Evolutionary conservation across 53 echinoderm and acorn worm species (phyloP), one percentile per base, ranked within the genome.

Genomic region (Paracentrotus lividus): DNA sequence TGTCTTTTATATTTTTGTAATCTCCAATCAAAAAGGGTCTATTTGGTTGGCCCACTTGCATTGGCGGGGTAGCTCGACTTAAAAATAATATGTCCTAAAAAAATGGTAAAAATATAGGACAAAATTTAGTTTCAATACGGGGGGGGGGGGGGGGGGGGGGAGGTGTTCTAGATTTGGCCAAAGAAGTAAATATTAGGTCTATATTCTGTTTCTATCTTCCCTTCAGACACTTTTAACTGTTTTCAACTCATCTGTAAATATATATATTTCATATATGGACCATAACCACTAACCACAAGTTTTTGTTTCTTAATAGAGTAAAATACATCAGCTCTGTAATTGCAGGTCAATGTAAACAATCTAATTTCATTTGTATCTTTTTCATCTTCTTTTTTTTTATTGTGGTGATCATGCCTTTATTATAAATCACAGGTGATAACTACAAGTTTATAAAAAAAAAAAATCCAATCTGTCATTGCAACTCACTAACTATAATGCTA

Each of bases 1-100:
- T 81, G 81, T 81, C 81, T 47, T 8, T n/a, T 9, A 47, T 81
- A 81, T 81, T 81, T 81, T 81, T 45, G 81, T 81, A 81, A 81
- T 81, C 81, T 81, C 44, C 24, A 47, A 45, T 33, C 44, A 81
- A 81, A 81, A 12, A 81, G 44, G 44, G 44, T 47, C 44, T 81
- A 81, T 81, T 81, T 81, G 81, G 81, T 81, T 81, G 47, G 47
- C 81, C 81, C 45, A 81, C 44, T 81, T 81, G 47, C 44, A 81
- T 47, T n/a, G 81, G 26, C 47, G 47, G 81, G 45, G 81, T 81
- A 23, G 47, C 81, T 26, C 13, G 26, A 24, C 2, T 55, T 15
- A 7, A 69, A 24, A 1, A 24, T n/a, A 31, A 24, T 0, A 36
- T 40, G 40, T 40, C 40, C 21, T 16, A 38, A 40, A 72, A 72